phyloP scores from a whole-genome alignment of 2,797 vertebrate genomes.

The Tapera naevia region DNA sequence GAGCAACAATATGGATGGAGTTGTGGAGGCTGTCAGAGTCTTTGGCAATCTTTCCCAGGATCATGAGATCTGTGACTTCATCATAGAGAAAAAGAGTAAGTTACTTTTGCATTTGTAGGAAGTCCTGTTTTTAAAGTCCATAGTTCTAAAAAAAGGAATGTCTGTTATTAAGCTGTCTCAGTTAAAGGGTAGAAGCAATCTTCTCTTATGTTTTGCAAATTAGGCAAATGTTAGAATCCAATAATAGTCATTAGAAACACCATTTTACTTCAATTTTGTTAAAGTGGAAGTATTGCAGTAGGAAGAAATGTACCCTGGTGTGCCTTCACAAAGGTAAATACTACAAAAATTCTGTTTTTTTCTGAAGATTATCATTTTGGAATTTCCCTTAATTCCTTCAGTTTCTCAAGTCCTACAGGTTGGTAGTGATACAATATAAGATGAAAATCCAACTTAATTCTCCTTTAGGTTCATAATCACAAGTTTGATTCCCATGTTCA shows the following conservation, averaged over 20 bases:
- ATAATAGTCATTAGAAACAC: neutral
- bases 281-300: neutral
- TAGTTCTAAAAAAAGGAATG: neutral
- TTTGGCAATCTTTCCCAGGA: conserved; percentile 92
- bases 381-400: neutral
- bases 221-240: neutral
- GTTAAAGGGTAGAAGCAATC: conserved; percentile 9
- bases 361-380: neutral
- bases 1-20: conserved; percentile 85
- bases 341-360: neutral
- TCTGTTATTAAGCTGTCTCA: conserved; percentile 7
- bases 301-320: neutral
- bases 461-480: neutral
- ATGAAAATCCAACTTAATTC: neutral
- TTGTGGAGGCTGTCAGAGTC: conserved; percentile 90
- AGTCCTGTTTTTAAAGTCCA: neutral
- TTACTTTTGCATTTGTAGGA: conserved; percentile 6
- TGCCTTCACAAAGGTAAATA: neutral
- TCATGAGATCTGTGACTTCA: conserved; percentile 85
- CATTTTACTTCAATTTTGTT: neutral
- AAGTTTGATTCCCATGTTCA: neutral
- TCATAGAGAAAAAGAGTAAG: conserved; percentile 87
- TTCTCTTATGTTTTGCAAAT: neutral
- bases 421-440: neutral
- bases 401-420: neutral